A percentile compares a stretch with the other conserved stretches of the same genome.
Conservation (phyloP, 2,797 vertebrate species). For the Molossus molossus region DNA sequence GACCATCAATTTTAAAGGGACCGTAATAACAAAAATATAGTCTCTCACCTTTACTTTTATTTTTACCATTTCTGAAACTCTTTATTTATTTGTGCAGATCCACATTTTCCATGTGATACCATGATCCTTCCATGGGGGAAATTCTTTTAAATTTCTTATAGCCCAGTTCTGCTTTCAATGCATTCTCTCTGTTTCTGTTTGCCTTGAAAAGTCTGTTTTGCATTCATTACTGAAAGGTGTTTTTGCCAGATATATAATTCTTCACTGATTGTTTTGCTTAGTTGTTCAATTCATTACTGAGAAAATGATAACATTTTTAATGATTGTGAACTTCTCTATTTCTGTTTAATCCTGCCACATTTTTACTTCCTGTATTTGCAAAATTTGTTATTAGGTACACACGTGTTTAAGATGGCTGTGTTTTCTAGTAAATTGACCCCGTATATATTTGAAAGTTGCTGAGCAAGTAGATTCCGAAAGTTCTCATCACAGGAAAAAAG, state of each 20-base stretch:
- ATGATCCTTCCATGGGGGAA: not conserved
- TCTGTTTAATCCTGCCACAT: not conserved
- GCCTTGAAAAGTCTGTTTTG: not conserved
- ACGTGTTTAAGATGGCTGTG: not conserved
- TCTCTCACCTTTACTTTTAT: not conserved
- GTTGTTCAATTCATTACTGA: not conserved
- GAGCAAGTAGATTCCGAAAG: not conserved
- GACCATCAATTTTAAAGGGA: not conserved
- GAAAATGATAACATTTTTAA: not conserved
- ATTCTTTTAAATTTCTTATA: not conserved
- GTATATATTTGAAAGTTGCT: not conserved
- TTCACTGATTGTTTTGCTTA: not conserved
- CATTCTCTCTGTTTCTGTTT: not conserved
- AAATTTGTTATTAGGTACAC: not conserved
- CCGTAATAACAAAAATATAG: not conserved
- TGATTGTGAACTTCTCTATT: slow-evolving; percentile 14
- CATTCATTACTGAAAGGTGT: not conserved
- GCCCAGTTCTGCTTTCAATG: not conserved
- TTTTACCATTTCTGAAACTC: not conserved
- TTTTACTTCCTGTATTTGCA: not conserved
- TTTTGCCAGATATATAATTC: slow-evolving; percentile 20
- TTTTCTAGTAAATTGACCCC: not conserved
- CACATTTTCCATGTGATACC: not conserved
- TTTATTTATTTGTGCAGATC: not conserved
- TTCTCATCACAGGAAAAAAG: not conserved